phyloP scores from a whole-genome alignment of 2,797 vertebrate species.

The Pelobates cultripes region DNA sequence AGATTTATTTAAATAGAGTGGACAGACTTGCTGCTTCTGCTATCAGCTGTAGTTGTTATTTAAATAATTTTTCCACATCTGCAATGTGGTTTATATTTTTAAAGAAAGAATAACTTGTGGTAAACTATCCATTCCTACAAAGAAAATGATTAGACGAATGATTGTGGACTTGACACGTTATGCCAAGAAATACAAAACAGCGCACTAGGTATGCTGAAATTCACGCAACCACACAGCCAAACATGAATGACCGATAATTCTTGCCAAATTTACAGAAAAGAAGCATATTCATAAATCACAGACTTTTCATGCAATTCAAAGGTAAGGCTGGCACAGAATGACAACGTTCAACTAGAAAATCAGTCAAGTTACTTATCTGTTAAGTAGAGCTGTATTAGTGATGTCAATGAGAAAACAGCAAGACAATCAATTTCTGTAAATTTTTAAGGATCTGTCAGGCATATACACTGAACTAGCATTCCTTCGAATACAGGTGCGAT shows the following conservation, averaged over 20 bases:
- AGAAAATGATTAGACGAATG: conserved; percentile 33
- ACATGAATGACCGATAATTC: background rate
- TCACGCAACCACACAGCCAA: conserved; percentile 2
- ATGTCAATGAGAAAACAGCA: background rate
- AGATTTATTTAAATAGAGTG: no score
- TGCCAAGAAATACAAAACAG: conserved; percentile 37
- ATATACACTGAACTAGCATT: no score
- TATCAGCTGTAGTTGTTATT: background rate
- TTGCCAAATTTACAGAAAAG: conserved; percentile 17
- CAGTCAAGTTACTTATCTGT: background rate
- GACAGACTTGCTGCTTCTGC: no score
- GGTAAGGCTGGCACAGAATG: conserved; percentile 13
- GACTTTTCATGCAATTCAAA: conserved; percentile 28
- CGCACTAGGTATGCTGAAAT: conserved; percentile 29
- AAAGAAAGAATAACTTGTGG: conserved; percentile 29
- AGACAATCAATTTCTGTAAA: background rate
- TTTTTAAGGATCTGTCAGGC: no score
- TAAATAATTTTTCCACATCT: conserved; percentile 11
- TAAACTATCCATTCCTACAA: conserved; percentile 4
- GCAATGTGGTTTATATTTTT: conserved; percentile 7
- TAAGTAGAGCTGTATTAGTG: background rate
- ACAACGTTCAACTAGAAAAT: background rate
- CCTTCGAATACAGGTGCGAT: no score
- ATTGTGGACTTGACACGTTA: background rate
- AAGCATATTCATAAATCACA: conserved; percentile 18